Percentiles rank a stretch among this genome's conserved stretches.
Conservation (phyloP, 2,113 vertebrate genomes). For the Leptodactylus fuscus region DNA sequence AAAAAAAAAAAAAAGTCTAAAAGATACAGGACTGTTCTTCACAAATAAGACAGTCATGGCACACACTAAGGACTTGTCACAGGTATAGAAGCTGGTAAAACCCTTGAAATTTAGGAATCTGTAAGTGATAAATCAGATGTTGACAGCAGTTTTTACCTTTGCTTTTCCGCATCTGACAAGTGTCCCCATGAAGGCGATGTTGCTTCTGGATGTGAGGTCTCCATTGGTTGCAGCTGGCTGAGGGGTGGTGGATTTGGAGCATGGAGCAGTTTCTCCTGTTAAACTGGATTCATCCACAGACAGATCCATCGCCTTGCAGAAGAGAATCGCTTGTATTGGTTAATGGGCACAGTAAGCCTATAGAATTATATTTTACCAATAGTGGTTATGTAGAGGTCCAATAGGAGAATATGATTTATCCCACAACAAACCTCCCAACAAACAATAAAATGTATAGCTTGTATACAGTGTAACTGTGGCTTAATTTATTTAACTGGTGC, state of each 20-base stretch:
- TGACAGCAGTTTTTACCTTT: conserved; percentile 90
- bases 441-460: not conserved
- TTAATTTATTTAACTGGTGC: not conserved
- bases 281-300: conserved; percentile 95
- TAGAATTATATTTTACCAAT: too few species aligned
- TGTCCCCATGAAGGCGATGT: conserved; percentile 98
- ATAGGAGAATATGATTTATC: not conserved
- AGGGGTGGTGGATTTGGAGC: conserved; percentile 83
- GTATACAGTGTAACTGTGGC: too few species aligned
- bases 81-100: not conserved
- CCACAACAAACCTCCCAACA: not conserved
- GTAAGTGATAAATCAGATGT: too few species aligned
- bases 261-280: conserved; percentile 93
- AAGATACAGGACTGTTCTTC: too few species aligned
- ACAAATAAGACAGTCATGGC: not conserved
- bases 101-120: too few species aligned
- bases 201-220: conserved; percentile 91
- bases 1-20: too few species aligned
- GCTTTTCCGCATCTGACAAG: conserved; percentile 95
- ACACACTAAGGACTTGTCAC: not conserved
- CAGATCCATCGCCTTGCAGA: conserved; percentile 84
- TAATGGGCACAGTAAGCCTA: not conserved
- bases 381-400: not conserved
- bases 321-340: conserved; percentile 5
- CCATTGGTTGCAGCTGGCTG: conserved; percentile 82